Percentiles rank a stretch among this genome's conserved stretches.
These are phyloP conservation scores for Blastomussa wellsi DNA, from an alignment of 92 coral and sea anemone species.

Conservation along the genomic window DNA sequence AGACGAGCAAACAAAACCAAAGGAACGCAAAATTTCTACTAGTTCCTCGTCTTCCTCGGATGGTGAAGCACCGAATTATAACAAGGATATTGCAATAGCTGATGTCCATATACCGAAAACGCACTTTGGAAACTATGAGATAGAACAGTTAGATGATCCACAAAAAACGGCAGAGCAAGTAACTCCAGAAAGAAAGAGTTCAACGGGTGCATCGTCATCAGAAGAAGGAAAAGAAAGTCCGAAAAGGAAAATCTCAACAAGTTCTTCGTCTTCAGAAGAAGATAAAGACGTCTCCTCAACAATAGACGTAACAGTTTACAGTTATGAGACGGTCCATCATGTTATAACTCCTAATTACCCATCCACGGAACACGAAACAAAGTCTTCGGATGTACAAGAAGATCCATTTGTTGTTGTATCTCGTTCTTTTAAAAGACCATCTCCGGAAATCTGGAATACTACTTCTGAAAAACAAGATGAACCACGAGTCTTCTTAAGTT, in stretches of 20 bases:
- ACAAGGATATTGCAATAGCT: neutral
- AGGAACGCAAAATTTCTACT: conserved; percentile 13
- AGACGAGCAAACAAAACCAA: neutral
- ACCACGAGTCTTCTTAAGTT: neutral
- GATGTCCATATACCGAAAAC: neutral
- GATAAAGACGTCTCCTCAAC: neutral
- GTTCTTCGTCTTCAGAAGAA: conserved; percentile 11
- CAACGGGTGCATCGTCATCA: conserved; percentile 8
- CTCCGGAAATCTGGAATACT: neutral
- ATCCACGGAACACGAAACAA: neutral
- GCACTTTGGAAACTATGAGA: neutral
- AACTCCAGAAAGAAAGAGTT: neutral
- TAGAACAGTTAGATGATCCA: neutral
- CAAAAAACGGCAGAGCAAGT: neutral
- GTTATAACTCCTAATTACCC: neutral
- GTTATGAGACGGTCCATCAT: conserved; percentile 11
- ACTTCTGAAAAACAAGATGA: neutral
- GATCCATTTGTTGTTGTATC: conserved; percentile 16
- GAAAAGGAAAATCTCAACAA: neutral
- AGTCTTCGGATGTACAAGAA: conserved; percentile 7
- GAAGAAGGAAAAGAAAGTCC: neutral
- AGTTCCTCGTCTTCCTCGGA: conserved; percentile 37
- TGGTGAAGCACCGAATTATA: neutral
- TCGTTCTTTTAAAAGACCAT: conserved; percentile 32
- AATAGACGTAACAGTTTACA: neutral